Percentiles rank a stretch among this genome's conserved stretches.
Evolutionary conservation across 2,888 invertebrate species (phyloP).

Genomic region (Catocala sponsa): DNA sequence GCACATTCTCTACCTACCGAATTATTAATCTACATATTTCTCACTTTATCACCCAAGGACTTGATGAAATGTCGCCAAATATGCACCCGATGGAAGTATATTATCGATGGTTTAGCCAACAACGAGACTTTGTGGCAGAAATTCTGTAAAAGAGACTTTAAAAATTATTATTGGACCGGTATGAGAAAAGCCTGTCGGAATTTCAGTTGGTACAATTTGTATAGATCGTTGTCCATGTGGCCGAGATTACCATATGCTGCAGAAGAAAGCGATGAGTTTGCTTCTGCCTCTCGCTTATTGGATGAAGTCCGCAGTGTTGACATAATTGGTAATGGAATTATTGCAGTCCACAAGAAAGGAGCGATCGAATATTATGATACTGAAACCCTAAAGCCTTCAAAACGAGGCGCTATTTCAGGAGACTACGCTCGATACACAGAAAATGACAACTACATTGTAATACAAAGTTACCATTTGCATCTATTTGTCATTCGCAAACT

Average conservation of each 20-base stretch:
- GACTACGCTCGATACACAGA: slow-evolving; percentile 67
- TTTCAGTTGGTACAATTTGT: slow-evolving; percentile 67
- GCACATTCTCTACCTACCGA: slow-evolving; percentile 63
- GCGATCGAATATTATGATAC: slow-evolving; percentile 68
- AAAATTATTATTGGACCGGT: slow-evolving; percentile 53
- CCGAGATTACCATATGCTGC: slow-evolving; percentile 55
- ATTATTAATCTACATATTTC: slow-evolving; percentile 65
- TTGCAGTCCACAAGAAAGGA: slow-evolving; percentile 67
- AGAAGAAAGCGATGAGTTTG: slow-evolving; percentile 70
- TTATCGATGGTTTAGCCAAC: slow-evolving; percentile 63
- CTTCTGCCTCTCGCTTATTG: slow-evolving; percentile 55
- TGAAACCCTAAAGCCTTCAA: slow-evolving; percentile 54
- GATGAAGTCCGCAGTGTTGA: slow-evolving; percentile 68
- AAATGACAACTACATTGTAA: slow-evolving; percentile 58
- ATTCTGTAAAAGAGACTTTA: slow-evolving; percentile 64
- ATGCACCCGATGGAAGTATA: slow-evolving; percentile 65
- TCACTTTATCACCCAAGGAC: slow-evolving; percentile 60
- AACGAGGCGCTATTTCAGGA: slow-evolving; percentile 55
- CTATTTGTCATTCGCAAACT: slow-evolving; percentile 62
- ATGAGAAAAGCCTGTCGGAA: slow-evolving; percentile 55
- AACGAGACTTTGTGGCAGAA: slow-evolving; percentile 64
- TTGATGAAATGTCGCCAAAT: slow-evolving; percentile 68
- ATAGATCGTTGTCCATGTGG: slow-evolving; percentile 73
- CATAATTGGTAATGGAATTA: slow-evolving; percentile 60
- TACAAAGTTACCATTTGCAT: slow-evolving; percentile 57